Evolutionary conservation across 2,888 invertebrate species (phyloP).

Genomic region (Congeria kusceri): DNA sequence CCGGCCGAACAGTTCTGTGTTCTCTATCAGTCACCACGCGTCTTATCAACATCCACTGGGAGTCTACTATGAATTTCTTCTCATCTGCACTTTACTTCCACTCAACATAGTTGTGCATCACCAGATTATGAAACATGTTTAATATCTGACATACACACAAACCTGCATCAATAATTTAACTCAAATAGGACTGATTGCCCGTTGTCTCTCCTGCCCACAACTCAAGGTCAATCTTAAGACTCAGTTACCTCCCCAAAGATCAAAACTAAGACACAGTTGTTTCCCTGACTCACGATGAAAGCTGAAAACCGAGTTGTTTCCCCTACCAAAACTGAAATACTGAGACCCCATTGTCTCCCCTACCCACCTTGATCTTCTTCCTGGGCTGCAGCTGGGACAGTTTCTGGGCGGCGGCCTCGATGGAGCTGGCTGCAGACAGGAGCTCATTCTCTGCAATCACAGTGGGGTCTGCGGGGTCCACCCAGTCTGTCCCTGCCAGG

Average conservation of each 20-base stretch:
- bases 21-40: too few species aligned
- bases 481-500: slow-evolving; percentile 93
- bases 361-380: slow-evolving; percentile 90
- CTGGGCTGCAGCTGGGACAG: slow-evolving; percentile 96
- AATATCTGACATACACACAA: too few species aligned
- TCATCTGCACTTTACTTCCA: too few species aligned
- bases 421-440: slow-evolving; percentile 97
- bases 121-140: too few species aligned
- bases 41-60: too few species aligned
- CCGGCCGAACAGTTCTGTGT: too few species aligned
- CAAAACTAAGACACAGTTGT: not conserved
- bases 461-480: slow-evolving; percentile 98
- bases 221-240: too few species aligned
- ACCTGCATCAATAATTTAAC: too few species aligned
- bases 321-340: not conserved
- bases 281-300: not conserved
- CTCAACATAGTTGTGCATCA: too few species aligned
- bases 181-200: too few species aligned
- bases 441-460: slow-evolving; percentile 99
- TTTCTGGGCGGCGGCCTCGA: slow-evolving; percentile 99
- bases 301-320: not conserved
- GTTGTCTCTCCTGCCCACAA: too few species aligned
- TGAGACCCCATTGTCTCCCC: not conserved
- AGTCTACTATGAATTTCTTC: too few species aligned
- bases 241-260: not conserved